Percentiles rank a stretch among this genome's conserved stretches.
phyloP scores from a whole-genome alignment of 2,888 invertebrate genomes.

The Ceraclea dissimilis region DNA sequence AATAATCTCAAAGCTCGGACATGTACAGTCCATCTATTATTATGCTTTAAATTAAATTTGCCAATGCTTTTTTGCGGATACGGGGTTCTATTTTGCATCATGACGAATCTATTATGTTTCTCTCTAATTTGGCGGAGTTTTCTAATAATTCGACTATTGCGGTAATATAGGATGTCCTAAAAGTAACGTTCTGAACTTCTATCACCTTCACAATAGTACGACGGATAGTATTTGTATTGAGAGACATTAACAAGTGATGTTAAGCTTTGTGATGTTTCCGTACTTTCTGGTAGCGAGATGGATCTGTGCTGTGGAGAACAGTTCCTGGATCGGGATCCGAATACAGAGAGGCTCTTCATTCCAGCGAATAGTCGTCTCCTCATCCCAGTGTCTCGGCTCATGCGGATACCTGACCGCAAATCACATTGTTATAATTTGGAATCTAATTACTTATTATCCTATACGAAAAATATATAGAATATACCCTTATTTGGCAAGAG shows the following conservation, averaged over 20 bases:
- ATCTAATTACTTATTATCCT: too few species aligned
- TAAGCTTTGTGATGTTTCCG: conserved; percentile 32
- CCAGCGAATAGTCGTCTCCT: conserved; percentile 72
- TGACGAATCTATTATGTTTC: too few species aligned
- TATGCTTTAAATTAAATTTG: too few species aligned
- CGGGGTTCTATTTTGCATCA: too few species aligned
- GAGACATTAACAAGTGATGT: conserved; percentile 20
- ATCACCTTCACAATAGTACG: conserved; percentile 20
- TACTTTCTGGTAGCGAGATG: conserved; percentile 84
- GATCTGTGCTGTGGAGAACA: conserved; percentile 71
- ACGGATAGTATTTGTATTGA: conserved; percentile 11
- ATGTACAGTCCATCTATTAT: too few species aligned
- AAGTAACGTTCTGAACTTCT: conserved; percentile 2
- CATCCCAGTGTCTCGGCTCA: conserved; percentile 49
- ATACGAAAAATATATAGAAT: neutral
- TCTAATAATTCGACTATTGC: too few species aligned
- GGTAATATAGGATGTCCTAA: too few species aligned
- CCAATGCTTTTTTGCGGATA: too few species aligned
- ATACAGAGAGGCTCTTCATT: conserved; percentile 71
- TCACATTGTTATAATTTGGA: conserved; percentile 9
- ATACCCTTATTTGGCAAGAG: neutral
- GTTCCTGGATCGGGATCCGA: conserved; percentile 58
- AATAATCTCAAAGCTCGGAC: too few species aligned
- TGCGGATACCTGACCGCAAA: conserved; percentile 17
- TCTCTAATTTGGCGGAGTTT: too few species aligned